phyloP scores from a whole-genome alignment of 2,113 vertebrate species.

The Gila orcuttii region DNA sequence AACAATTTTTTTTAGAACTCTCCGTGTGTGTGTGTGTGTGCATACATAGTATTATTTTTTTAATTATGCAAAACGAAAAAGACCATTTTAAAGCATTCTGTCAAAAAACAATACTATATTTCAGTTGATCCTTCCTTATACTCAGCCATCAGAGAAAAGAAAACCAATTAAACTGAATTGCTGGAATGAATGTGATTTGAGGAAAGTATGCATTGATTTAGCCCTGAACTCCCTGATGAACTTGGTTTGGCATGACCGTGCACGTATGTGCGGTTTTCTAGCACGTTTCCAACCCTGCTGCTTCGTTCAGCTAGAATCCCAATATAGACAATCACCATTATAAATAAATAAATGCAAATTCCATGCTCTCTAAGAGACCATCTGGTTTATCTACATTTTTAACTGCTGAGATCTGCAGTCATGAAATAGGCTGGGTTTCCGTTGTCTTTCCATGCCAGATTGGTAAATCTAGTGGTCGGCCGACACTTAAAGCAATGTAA shows the following conservation, averaged over 20 bases:
- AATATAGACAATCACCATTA: conserved; percentile 75
- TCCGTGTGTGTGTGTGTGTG: not conserved
- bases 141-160: not conserved
- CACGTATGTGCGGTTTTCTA: conserved; percentile 68
- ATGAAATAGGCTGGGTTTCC: conserved; percentile 66
- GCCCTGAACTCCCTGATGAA: conserved; percentile 74
- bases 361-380: conserved; percentile 65
- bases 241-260: conserved; percentile 68
- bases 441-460: conserved; percentile 5
- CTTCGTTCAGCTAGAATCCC: conserved; percentile 61
- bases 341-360: conserved; percentile 75
- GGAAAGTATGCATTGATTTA: conserved; percentile 76
- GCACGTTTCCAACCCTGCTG: conserved; percentile 65
- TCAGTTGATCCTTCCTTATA: not conserved
- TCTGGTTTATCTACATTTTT: conserved; percentile 76
- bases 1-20: too few relatives aligned
- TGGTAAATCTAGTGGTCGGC: conserved; percentile 1
- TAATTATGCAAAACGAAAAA: not conserved
- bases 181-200: conserved; percentile 64
- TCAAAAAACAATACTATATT: conserved; percentile 1
- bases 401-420: conserved; percentile 60
- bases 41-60: not conserved
- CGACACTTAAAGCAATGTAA: conserved; percentile 1
- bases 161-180: conserved; percentile 41
- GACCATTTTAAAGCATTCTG: conserved; percentile 4